Evolutionary conservation across 2,888 invertebrate genomes (phyloP).

Genomic region (Venusia cambrica): DNA sequence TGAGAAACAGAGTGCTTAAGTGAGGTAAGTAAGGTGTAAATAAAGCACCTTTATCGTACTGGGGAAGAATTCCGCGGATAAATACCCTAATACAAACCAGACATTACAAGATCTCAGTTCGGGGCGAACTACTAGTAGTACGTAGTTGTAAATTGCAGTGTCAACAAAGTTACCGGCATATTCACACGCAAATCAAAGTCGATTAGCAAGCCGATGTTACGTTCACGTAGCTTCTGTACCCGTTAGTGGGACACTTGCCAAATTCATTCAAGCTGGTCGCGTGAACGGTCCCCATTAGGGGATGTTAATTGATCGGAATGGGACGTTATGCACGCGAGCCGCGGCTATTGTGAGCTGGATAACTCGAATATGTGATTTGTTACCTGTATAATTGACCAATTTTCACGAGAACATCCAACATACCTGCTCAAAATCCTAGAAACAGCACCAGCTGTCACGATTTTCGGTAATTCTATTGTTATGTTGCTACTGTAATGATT

Average conservation of each 20-base stretch:
- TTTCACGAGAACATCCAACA: constrained; percentile 7
- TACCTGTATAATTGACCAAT: constrained; percentile 14
- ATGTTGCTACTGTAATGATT: too few relatives aligned
- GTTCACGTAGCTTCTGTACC: background rate
- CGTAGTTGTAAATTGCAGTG: constrained; percentile 23
- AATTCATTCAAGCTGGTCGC: constrained; percentile 57
- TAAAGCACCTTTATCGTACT: too few relatives aligned
- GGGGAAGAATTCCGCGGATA: too few relatives aligned
- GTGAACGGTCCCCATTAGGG: constrained; percentile 67
- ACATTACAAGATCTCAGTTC: too few relatives aligned
- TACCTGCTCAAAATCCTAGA: too few relatives aligned
- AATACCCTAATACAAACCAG: too few relatives aligned
- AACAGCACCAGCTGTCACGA: too few relatives aligned
- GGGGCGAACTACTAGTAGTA: too few relatives aligned
- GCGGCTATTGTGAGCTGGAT: constrained; percentile 26
- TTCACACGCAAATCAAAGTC: background rate
- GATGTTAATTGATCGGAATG: constrained; percentile 62
- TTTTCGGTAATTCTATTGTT: too few relatives aligned
- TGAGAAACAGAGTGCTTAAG: too few relatives aligned
- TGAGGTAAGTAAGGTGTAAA: too few relatives aligned
- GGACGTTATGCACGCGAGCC: constrained; percentile 53
- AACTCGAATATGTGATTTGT: constrained; percentile 32
- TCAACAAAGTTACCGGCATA: constrained; percentile 5
- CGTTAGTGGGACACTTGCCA: constrained; percentile 8
- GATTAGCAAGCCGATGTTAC: too few relatives aligned